A percentile compares a stretch with the other conserved stretches of the same genome.
These are phyloP conservation scores for Metacarcinus magister DNA, from an alignment of 2,888 invertebrate genomes.

Conservation along the genomic window DNA sequence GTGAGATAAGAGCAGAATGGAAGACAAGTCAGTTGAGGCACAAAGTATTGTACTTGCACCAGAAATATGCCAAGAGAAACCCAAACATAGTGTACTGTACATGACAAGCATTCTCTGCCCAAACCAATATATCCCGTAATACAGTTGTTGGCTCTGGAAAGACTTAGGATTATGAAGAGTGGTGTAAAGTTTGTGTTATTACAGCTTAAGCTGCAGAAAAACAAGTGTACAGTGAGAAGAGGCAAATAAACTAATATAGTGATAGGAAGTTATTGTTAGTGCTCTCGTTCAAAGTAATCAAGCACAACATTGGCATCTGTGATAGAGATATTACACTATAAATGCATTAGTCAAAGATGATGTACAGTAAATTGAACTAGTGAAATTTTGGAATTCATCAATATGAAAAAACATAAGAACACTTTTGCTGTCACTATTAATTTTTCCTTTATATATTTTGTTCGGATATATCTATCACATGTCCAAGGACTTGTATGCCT, in stretches of 20 bases:
- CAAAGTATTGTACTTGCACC: background rate
- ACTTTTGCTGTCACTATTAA: background rate
- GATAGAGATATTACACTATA: background rate
- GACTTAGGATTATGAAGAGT: background rate
- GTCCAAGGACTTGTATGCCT: background rate
- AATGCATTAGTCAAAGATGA: background rate
- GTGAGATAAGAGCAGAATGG: background rate
- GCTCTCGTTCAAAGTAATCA: background rate
- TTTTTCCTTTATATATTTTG: background rate
- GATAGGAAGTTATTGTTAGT: background rate
- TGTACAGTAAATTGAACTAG: background rate
- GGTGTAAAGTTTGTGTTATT: background rate
- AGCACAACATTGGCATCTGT: background rate
- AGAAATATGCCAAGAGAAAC: background rate
- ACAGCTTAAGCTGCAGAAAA: background rate
- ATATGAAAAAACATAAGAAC: background rate
- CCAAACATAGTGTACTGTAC: background rate
- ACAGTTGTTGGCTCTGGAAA: background rate
- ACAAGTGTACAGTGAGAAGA: background rate
- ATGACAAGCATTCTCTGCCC: background rate
- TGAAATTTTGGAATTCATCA: background rate
- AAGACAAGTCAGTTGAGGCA: background rate
- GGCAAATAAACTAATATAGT: background rate
- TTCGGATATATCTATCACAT: background rate
- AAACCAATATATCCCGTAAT: background rate